Evolutionary conservation across 2,797 vertebrate genomes (phyloP).

Genomic region (Notoglanidium macrostoma): DNA sequence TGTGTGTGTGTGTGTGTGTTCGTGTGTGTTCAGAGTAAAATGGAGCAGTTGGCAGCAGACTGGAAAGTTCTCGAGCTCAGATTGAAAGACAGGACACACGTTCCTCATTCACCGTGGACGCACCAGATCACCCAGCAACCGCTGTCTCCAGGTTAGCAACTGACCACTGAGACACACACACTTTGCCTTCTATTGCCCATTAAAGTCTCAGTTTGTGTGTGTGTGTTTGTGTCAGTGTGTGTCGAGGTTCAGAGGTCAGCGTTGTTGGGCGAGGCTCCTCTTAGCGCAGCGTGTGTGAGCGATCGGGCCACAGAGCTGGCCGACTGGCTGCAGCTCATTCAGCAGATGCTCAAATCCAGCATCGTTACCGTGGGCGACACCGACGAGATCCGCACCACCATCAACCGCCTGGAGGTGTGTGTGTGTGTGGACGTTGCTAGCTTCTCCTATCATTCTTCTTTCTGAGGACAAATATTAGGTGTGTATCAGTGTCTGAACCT

Average conservation of each 20-base stretch:
- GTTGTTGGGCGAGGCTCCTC: slow-evolving; percentile 74
- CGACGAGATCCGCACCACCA: slow-evolving; percentile 90
- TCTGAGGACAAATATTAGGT: not conserved
- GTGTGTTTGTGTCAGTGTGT: slow-evolving; percentile 6
- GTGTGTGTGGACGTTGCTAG: not conserved
- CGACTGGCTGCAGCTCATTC: slow-evolving; percentile 92
- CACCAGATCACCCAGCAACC: slow-evolving; percentile 70
- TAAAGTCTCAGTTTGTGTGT: not conserved
- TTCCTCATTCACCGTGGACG: slow-evolving; percentile 67
- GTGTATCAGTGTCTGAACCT: not conserved
- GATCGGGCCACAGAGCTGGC: slow-evolving; percentile 87
- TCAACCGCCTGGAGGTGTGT: slow-evolving; percentile 88
- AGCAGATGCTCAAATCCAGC: slow-evolving; percentile 97
- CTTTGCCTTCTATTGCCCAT: not conserved
- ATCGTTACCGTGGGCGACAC: slow-evolving; percentile 96
- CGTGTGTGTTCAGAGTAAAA: slow-evolving; percentile 66
- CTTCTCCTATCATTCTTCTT: not conserved
- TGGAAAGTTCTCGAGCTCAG: slow-evolving; percentile 77
- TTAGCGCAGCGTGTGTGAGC: slow-evolving; percentile 78
- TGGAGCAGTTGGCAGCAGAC: slow-evolving; percentile 77
- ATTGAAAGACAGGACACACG: slow-evolving; percentile 72
- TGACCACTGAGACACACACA: not conserved
- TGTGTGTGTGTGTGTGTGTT: slow-evolving; percentile 10
- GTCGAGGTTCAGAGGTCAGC: slow-evolving; percentile 37
- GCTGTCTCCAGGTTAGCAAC: slow-evolving; percentile 19